Evolutionary conservation across 2,888 invertebrate genomes (phyloP).

Genomic region (Crocallis elinguaria): DNA sequence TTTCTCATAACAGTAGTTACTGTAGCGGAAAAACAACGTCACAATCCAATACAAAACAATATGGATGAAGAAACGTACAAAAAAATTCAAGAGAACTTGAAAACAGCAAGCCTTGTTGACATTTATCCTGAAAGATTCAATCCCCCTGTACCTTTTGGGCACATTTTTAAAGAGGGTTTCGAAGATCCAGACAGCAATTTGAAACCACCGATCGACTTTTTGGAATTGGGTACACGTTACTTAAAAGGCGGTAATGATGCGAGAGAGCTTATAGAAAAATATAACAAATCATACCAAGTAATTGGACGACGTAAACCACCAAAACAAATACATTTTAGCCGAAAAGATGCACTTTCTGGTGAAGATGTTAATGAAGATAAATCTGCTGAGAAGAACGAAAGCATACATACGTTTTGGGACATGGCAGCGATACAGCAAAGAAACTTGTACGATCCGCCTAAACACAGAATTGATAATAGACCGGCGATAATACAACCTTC

Average conservation of each 20-base stretch:
- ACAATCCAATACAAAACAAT: neutral
- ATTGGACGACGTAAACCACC: neutral
- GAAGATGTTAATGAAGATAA: neutral
- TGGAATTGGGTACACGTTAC: constrained; percentile 37
- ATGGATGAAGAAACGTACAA: neutral
- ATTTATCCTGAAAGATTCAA: neutral
- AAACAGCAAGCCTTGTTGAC: neutral
- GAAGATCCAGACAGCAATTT: constrained; percentile 36
- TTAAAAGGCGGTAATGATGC: neutral
- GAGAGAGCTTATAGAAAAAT: constrained; percentile 7
- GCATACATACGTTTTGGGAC: constrained; percentile 3
- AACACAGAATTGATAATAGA: neutral
- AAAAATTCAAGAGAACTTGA: neutral
- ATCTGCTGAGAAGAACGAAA: constrained; percentile 1
- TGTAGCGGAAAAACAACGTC: constrained; percentile 30
- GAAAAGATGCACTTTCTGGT: neutral
- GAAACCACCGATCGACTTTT: constrained; percentile 45
- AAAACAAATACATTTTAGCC: neutral
- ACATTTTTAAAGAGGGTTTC: constrained; percentile 52
- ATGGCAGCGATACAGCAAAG: constrained; percentile 24
- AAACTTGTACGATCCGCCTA: constrained; percentile 7
- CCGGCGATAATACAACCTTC: neutral
- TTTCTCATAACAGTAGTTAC: constrained; percentile 33
- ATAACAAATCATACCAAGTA: neutral
- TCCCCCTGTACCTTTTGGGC: constrained; percentile 53